phyloP scores from a whole-genome alignment of 2,113 vertebrate genomes.

The Conger conger region DNA sequence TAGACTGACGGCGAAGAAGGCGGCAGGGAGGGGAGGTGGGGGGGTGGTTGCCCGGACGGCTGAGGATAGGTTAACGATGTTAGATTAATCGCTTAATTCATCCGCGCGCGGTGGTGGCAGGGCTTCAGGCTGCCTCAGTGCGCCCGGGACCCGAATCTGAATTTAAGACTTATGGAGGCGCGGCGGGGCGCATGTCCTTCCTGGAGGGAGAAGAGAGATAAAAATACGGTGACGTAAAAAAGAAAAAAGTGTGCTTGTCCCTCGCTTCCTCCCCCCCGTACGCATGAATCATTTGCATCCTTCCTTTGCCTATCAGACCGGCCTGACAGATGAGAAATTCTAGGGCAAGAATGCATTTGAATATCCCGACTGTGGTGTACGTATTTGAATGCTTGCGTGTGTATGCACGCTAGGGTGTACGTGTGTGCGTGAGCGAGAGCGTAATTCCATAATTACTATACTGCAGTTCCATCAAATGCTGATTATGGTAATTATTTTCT shows the following conservation, averaged over 20 bases:
- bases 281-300: neutral
- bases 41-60: neutral
- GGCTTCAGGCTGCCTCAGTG: constrained; percentile 1
- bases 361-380: neutral
- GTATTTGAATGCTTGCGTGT: neutral
- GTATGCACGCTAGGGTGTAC: neutral
- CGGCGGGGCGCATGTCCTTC: constrained; percentile 12
- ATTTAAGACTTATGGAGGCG: constrained; percentile 11
- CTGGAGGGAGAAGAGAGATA: neutral
- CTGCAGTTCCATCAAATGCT: neutral
- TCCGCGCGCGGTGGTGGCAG: neutral
- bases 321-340: neutral
- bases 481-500: constrained; percentile 20
- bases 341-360: neutral
- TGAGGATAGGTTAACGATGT: constrained; percentile 24
- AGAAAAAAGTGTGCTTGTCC: neutral
- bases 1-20: neutral
- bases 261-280: neutral
- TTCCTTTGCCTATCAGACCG: neutral
- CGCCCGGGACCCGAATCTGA: neutral
- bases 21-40: neutral
- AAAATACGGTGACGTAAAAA: neutral
- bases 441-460: constrained; percentile 6
- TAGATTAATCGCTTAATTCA: constrained; percentile 35
- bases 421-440: neutral